A percentile compares a stretch with the other conserved stretches of the same genome.
These are phyloP conservation scores for Steatornis caripensis DNA, from an alignment of 2,113 vertebrate genomes.

Conservation along the genomic window DNA sequence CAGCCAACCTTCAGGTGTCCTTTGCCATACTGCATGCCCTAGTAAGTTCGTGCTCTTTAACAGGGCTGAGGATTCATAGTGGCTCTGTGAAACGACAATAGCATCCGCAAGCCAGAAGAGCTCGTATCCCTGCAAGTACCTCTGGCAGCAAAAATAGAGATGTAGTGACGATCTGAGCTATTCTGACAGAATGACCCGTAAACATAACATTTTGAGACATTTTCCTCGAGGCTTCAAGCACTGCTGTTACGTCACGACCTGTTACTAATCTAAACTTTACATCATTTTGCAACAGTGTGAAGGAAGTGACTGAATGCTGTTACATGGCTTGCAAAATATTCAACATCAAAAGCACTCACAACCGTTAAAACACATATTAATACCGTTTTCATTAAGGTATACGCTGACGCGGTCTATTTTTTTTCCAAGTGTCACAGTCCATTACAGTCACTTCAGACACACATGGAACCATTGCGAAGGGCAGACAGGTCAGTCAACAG, in stretches of 20 bases:
- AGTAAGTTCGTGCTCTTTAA: neutral
- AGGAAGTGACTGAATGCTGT: neutral
- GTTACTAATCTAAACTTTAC: neutral
- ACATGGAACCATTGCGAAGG: neutral
- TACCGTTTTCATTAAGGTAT: neutral
- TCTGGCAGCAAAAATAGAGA: neutral
- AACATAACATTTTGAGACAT: neutral
- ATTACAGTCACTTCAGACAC: neutral
- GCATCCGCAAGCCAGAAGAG: neutral
- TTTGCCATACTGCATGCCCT: neutral
- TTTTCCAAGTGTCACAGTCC: neutral
- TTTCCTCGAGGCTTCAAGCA: neutral
- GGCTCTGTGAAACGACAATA: neutral
- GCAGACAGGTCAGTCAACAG: neutral
- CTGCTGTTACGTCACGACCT: neutral
- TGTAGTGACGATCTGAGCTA: neutral
- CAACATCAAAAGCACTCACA: neutral
- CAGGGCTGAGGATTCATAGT: neutral
- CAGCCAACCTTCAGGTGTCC: neutral
- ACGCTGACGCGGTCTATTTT: neutral
- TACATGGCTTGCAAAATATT: neutral
- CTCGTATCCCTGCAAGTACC: neutral
- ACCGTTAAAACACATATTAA: neutral
- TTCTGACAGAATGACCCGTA: neutral
- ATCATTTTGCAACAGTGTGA: neutral